Conservation (phyloP, 2,888 invertebrate genomes). For the Nasonovia ribisnigri region DNA sequence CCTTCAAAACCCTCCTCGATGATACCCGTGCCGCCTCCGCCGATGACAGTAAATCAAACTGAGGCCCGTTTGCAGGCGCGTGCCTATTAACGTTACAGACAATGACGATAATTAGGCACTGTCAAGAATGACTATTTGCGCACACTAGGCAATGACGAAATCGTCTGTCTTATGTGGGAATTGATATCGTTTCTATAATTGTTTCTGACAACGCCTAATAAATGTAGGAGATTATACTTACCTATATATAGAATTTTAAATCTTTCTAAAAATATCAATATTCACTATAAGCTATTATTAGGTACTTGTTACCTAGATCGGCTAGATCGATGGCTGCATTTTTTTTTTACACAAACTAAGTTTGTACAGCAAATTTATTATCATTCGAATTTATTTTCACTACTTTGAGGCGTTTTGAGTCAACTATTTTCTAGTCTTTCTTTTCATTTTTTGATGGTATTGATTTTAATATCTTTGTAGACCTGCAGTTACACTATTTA, state of each 20-base stretch:
- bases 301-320: no score
- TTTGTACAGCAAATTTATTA: no score
- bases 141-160: neutral
- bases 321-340: neutral
- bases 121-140: neutral
- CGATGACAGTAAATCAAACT: neutral
- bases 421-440: neutral
- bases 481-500: neutral
- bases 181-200: neutral
- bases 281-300: neutral
- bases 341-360: no score
- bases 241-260: fast-evolving
- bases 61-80: neutral
- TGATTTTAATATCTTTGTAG: neutral
- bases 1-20: conserved; percentile 28
- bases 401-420: no score
- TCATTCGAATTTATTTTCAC: no score
- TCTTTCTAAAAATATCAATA: neutral
- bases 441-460: neutral
- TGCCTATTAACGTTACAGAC: neutral
- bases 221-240: neutral
- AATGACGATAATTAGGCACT: neutral
- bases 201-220: neutral
- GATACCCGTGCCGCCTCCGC: neutral
- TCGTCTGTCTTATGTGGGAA: neutral